These are phyloP conservation scores for Acanthococcus lagerstroemiae DNA, from an alignment of 2,888 invertebrate genomes.

Conservation along the genomic window DNA sequence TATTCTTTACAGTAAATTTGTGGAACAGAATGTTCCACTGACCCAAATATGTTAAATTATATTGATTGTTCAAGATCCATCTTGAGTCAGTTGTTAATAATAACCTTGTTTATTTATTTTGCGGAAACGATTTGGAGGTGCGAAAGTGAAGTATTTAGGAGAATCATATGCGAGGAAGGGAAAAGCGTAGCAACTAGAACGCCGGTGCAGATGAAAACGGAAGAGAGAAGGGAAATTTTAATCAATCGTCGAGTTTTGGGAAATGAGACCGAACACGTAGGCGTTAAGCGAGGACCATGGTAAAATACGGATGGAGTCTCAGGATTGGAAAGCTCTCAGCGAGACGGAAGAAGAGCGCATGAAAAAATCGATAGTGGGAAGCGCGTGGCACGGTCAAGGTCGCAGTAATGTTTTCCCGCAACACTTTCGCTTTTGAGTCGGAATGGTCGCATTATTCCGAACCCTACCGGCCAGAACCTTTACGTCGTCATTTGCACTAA, in stretches of 20 bases:
- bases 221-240: not conserved
- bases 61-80: too few species aligned
- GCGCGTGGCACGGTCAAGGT: constrained; percentile 28
- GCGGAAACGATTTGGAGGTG: too few species aligned
- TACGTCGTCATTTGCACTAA: too few species aligned
- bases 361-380: constrained; percentile 20
- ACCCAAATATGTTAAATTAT: too few species aligned
- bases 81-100: too few species aligned
- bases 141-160: too few species aligned
- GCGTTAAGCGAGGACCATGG: not conserved
- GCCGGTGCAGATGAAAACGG: not conserved
- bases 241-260: not conserved
- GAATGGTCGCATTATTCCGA: too few species aligned
- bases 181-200: too few species aligned
- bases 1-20: too few species aligned
- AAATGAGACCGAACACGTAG: not conserved
- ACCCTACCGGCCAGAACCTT: too few species aligned
- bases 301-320: not conserved
- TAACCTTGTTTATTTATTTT: too few species aligned
- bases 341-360: not conserved
- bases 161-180: not conserved
- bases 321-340: not conserved
- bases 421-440: constrained; percentile 17
- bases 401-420: constrained; percentile 19
- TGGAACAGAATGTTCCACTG: too few species aligned